Evolutionary conservation across 2,888 invertebrate genomes (phyloP).

Genomic region (Catocala nupta): DNA sequence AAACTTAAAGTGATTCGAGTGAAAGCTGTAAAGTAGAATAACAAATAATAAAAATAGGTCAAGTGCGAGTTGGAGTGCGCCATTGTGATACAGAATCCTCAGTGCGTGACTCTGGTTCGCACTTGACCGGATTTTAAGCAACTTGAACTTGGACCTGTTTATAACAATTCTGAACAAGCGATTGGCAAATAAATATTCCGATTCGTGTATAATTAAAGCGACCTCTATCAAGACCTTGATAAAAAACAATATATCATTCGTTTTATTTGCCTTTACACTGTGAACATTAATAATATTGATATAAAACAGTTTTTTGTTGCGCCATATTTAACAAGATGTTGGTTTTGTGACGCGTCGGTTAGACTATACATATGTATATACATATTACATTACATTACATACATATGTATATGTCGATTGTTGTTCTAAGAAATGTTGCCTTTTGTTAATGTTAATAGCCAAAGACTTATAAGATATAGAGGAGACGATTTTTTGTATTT

Average conservation of each 20-base stretch:
- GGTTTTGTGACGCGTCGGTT: constrained; percentile 9
- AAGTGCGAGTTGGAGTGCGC: too few relatives aligned
- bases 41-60: too few relatives aligned
- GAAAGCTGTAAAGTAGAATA: too few relatives aligned
- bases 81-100: too few relatives aligned
- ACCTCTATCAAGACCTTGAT: constrained; percentile 36
- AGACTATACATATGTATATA: background rate
- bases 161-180: background rate
- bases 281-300: constrained; percentile 29
- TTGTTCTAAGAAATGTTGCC: constrained; percentile 35
- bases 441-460: constrained; percentile 17
- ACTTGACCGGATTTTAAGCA: too few relatives aligned
- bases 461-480: constrained; percentile 4
- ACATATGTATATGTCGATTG: constrained; percentile 18
- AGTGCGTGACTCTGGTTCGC: too few relatives aligned
- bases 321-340: constrained; percentile 29
- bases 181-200: constrained; percentile 20
- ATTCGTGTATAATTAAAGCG: constrained; percentile 39
- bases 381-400: too few relatives aligned
- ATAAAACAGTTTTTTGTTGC: constrained; percentile 21
- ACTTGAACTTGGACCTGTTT: background rate
- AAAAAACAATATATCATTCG: constrained; percentile 30
- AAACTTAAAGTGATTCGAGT: too few relatives aligned
- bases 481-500: constrained; percentile 1
- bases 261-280: constrained; percentile 22